Conservation (phyloP, 1,140 invertebrate genomes). For the Drosophila repletoides region DNA sequence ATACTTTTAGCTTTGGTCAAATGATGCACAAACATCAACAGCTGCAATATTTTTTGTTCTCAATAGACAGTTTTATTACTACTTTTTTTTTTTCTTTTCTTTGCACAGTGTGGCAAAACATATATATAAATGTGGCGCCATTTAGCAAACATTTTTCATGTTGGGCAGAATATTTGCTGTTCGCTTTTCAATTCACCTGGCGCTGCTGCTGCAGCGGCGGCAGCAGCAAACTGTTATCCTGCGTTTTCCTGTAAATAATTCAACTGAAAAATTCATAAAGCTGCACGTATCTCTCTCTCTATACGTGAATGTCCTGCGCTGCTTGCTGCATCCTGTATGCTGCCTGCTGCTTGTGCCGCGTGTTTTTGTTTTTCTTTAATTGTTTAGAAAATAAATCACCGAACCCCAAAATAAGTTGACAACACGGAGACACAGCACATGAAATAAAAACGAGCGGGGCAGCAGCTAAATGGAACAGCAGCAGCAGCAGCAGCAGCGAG, state of each 20-base stretch:
- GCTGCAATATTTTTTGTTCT: conserved; percentile 9
- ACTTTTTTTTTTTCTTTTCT: conserved; percentile 3
- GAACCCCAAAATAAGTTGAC: conserved; percentile 67
- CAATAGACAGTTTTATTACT: conserved; percentile 24
- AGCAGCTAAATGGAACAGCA: conserved; percentile 52
- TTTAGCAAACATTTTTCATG: conserved; percentile 50
- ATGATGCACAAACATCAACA: conserved; percentile 20
- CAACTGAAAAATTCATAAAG: conserved; percentile 75
- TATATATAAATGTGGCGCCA: conserved; percentile 37
- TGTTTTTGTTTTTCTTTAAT: conserved; percentile 67
- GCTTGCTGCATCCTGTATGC: too few species aligned
- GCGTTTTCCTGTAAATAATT: conserved; percentile 68
- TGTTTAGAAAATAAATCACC: conserved; percentile 78
- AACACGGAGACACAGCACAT: conserved; percentile 65
- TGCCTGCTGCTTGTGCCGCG: neutral
- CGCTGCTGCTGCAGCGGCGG: too few species aligned
- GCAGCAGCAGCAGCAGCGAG: neutral
- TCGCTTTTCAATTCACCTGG: conserved; percentile 30
- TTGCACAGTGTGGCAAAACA: neutral
- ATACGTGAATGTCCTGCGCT: conserved; percentile 6
- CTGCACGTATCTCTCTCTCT: conserved; percentile 6
- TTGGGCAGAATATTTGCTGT: conserved; percentile 20
- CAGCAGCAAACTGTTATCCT: conserved; percentile 48
- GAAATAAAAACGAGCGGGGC: conserved; percentile 60
- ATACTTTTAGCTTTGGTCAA: neutral